Evolutionary conservation across 1,140 invertebrate species (phyloP).

Genomic region (Laupala kohalensis): DNA sequence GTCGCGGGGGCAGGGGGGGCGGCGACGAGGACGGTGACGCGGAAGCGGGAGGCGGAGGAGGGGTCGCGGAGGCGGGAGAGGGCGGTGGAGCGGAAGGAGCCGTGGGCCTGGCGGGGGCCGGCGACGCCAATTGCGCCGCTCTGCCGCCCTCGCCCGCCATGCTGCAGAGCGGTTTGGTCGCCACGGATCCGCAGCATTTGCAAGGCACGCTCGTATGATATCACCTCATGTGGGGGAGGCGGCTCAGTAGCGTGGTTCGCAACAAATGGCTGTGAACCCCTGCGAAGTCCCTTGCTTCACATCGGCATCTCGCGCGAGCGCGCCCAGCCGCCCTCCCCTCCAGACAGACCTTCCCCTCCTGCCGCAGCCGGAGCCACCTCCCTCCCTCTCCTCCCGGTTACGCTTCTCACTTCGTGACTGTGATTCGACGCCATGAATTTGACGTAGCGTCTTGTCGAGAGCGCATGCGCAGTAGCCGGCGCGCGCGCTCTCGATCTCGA

Average conservation of each 20-base stretch:
- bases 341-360: not conserved
- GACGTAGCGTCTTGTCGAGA: too few relatives aligned
- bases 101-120: not conserved
- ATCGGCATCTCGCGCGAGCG: not conserved
- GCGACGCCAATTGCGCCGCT: constrained; percentile 11
- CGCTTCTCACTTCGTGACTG: not conserved
- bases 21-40: not conserved
- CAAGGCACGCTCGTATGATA: constrained; percentile 87
- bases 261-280: constrained; percentile 48
- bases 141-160: constrained; percentile 19
- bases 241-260: constrained; percentile 48
- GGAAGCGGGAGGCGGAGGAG: not conserved
- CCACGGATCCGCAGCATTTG: constrained; percentile 60
- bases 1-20: not conserved
- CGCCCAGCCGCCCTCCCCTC: too few relatives aligned
- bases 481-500: too few relatives aligned
- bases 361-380: too few relatives aligned
- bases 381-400: not conserved
- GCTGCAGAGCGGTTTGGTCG: constrained; percentile 25
- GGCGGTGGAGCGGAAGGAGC: not conserved
- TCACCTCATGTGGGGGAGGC: constrained; percentile 77
- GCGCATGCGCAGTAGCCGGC: too few relatives aligned
- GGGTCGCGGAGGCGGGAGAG: not conserved
- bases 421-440: too few relatives aligned
- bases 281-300: constrained; percentile 2